These are phyloP conservation scores for Agriopis aurantiaria DNA, from an alignment of 2,888 invertebrate species.

Conservation along the genomic window DNA sequence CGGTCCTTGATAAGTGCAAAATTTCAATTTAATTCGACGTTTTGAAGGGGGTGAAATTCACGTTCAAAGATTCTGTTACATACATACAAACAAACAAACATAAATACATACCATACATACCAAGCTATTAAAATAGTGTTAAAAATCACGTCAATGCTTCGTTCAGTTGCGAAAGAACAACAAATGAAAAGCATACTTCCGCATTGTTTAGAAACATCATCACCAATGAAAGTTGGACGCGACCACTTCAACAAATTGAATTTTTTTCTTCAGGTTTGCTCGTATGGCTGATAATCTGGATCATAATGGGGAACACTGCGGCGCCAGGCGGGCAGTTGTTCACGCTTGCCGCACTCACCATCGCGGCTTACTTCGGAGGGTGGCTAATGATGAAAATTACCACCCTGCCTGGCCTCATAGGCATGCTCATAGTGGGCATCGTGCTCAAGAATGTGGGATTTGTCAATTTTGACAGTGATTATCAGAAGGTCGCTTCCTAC, in stretches of 20 bases:
- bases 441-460: constrained; percentile 90
- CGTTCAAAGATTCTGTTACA: too few relatives aligned
- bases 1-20: too few relatives aligned
- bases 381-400: constrained; percentile 91
- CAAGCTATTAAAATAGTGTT: neutral
- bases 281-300: constrained; percentile 92
- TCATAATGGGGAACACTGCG: constrained; percentile 91
- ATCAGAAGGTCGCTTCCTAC: constrained; percentile 89
- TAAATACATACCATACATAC: too few relatives aligned
- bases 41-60: too few relatives aligned
- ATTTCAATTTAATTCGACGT: too few relatives aligned
- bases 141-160: neutral
- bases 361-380: constrained; percentile 93
- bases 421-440: constrained; percentile 94
- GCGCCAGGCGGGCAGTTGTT: constrained; percentile 95
- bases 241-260: neutral
- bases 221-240: neutral
- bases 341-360: constrained; percentile 90
- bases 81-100: too few relatives aligned
- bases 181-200: neutral
- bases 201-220: neutral
- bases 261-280: constrained; percentile 83
- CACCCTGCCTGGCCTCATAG: constrained; percentile 93
- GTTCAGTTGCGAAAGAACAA: neutral
- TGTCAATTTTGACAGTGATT: constrained; percentile 89